Conservation (phyloP, 2,888 invertebrate genomes). For the Dryobota labecula region DNA sequence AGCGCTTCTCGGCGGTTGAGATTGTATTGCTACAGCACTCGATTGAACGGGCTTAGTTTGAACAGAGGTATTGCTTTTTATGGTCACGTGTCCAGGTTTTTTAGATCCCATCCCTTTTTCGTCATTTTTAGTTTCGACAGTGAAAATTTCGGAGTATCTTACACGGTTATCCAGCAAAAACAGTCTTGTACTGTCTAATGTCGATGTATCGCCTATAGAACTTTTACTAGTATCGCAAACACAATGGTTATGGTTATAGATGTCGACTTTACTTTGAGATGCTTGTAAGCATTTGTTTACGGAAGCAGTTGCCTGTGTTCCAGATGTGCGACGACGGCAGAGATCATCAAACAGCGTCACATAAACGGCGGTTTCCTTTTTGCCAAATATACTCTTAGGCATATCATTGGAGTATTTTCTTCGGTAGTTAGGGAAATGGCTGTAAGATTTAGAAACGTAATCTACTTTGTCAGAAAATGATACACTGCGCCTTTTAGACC, state of each 20-base stretch:
- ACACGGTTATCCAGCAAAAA: slow-evolving; percentile 49
- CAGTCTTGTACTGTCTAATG: slow-evolving; percentile 54
- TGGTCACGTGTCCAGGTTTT: neutral
- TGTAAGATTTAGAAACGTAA: slow-evolving; percentile 61
- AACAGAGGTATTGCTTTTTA: neutral
- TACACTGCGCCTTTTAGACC: slow-evolving; percentile 67
- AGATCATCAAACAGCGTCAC: slow-evolving; percentile 79
- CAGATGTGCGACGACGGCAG: slow-evolving; percentile 70
- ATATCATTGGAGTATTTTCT: slow-evolving; percentile 31
- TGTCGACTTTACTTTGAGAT: slow-evolving; percentile 38
- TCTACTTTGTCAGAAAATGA: slow-evolving; percentile 69
- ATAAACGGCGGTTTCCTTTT: slow-evolving; percentile 77
- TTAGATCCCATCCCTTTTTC: slow-evolving; percentile 77
- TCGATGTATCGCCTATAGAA: slow-evolving; percentile 68
- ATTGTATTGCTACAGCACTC: slow-evolving; percentile 57
- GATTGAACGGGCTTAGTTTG: neutral
- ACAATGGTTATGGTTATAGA: neutral
- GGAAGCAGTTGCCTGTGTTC: slow-evolving; percentile 86
- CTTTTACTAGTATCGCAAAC: slow-evolving; percentile 43
- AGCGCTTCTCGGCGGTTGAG: slow-evolving; percentile 52
- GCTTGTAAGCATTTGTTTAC: slow-evolving; percentile 87
- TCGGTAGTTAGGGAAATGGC: slow-evolving; percentile 37
- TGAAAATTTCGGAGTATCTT: slow-evolving; percentile 78
- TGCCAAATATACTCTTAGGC: slow-evolving; percentile 67
- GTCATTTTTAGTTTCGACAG: slow-evolving; percentile 76